Conservation (phyloP, 2,797 vertebrate genomes). For the Crocidura indochinensis region DNA sequence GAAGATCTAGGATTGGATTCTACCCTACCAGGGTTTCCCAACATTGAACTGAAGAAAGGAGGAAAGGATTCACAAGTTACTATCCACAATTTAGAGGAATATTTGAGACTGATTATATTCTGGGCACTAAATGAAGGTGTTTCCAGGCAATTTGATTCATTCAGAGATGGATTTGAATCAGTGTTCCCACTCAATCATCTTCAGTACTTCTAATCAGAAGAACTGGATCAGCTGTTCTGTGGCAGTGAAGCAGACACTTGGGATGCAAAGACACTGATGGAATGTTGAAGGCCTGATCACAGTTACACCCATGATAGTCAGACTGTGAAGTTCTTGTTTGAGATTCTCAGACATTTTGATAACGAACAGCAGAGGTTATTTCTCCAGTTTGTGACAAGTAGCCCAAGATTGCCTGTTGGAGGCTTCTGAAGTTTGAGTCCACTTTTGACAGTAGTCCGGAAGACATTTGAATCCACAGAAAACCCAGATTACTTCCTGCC, state of each 20-base stretch:
- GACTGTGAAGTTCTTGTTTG: constrained; percentile 98
- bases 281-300: constrained; percentile 99
- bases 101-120: constrained; percentile 98
- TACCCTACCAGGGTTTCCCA: constrained; percentile 98
- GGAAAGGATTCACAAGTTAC: constrained; percentile 98
- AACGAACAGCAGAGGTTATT: constrained; percentile 99
- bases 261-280: constrained; percentile 99
- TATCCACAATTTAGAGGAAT: constrained; percentile 99
- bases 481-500: constrained; percentile 99
- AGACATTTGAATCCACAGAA: constrained; percentile 99
- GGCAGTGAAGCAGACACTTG: constrained; percentile 99
- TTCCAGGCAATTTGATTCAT: constrained; percentile 98
- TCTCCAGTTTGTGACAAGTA: constrained; percentile 99
- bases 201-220: constrained; percentile 99
- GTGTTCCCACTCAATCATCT: constrained; percentile 99
- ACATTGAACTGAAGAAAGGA: constrained; percentile 99
- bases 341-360: constrained; percentile 99
- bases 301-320: constrained; percentile 99
- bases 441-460: constrained; percentile 98
- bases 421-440: constrained; percentile 99
- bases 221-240: constrained; percentile 98
- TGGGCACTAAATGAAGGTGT: constrained; percentile 99
- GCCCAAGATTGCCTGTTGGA: constrained; percentile 99
- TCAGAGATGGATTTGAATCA: constrained; percentile 99
- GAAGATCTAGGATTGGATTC: constrained; percentile 99